These are phyloP conservation scores for Antechinus stuartii DNA, from an alignment of 2,113 vertebrate genomes.

Conservation along the genomic window DNA sequence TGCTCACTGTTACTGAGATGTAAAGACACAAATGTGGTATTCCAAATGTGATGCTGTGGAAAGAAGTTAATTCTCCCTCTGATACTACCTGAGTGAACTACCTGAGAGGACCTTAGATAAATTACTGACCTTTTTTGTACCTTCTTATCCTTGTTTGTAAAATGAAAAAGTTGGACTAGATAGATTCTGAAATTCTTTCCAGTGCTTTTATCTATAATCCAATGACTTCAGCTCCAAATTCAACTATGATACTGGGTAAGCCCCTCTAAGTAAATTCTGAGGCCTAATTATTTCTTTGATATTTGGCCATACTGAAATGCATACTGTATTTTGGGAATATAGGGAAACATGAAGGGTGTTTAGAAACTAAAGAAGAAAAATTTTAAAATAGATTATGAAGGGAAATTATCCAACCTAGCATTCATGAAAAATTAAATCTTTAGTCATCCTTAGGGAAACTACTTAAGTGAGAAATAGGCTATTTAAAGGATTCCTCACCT, in stretches of 20 bases:
- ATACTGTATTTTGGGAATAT: background rate
- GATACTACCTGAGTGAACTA: background rate
- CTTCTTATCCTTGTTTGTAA: background rate
- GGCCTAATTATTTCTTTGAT: background rate
- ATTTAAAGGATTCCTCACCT: background rate
- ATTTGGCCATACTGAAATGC: background rate
- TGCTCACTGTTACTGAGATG: background rate
- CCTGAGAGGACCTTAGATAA: background rate
- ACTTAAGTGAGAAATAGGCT: background rate
- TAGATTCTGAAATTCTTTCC: background rate
- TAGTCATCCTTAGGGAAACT: constrained; percentile 6
- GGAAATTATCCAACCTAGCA: background rate
- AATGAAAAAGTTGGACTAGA: background rate
- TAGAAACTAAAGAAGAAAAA: constrained; percentile 7
- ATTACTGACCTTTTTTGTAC: background rate
- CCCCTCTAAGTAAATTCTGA: background rate
- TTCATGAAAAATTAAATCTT: constrained; percentile 35
- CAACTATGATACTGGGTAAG: background rate
- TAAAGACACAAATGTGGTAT: background rate
- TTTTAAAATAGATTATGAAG: constrained; percentile 1
- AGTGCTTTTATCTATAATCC: background rate
- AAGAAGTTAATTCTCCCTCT: background rate
- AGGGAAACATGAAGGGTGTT: background rate
- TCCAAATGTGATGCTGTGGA: background rate
- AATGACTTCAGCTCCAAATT: background rate